Conservation (phyloP, 1,140 invertebrate genomes). For the Drosophila burlai region DNA sequence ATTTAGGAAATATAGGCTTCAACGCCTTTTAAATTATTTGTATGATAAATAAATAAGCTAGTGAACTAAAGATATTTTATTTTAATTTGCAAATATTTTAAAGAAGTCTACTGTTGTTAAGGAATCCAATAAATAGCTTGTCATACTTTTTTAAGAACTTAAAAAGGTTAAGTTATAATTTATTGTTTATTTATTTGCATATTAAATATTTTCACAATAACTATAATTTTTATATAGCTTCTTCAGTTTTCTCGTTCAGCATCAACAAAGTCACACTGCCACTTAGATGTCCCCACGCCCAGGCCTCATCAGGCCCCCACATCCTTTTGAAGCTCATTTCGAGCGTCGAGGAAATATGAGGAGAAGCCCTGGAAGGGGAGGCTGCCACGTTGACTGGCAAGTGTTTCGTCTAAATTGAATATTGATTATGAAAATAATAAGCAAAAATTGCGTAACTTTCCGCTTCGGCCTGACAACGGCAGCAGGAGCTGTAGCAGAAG, state of each 20-base stretch:
- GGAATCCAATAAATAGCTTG: too few relatives aligned
- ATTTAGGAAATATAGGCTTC: background rate
- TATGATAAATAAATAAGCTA: background rate
- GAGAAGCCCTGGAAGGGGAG: conserved; percentile 2
- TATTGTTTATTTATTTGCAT: background rate
- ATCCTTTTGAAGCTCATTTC: conserved; percentile 71
- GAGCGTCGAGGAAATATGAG: conserved; percentile 40
- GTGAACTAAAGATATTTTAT: background rate
- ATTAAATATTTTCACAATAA: background rate
- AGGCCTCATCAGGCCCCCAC: background rate
- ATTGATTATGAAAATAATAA: conserved; percentile 84
- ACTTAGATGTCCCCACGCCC: conserved; percentile 28
- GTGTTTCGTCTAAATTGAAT: conserved; percentile 81
- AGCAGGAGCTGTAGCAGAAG: conserved; percentile 8
- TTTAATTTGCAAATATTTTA: background rate
- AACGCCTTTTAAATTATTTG: background rate
- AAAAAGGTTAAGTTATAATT: too few relatives aligned
- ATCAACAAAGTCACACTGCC: conserved; percentile 14
- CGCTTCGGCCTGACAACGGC: conserved; percentile 72
- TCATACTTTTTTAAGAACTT: too few relatives aligned
- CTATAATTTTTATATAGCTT: background rate
- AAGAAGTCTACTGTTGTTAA: background rate
- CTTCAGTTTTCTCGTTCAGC: background rate
- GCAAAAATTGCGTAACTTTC: conserved; percentile 82
- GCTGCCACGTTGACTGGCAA: conserved; percentile 64